Evolutionary conservation across 2,797 vertebrate genomes (phyloP).

Genomic region (Gallirallus australis): DNA sequence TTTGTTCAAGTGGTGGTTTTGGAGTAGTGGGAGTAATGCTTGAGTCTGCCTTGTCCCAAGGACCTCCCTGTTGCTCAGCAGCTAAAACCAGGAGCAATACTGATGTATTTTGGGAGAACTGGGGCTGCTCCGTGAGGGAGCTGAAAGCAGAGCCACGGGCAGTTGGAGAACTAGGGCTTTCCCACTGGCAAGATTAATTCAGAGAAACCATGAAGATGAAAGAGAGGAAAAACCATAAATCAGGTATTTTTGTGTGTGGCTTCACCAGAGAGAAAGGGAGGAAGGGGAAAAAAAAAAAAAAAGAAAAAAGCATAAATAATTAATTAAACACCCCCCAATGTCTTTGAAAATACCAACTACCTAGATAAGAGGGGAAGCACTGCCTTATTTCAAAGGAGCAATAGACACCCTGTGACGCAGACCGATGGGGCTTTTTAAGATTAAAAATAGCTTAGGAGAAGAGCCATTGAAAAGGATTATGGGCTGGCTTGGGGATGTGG

Average conservation of each 20-base stretch:
- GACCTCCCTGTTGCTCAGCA: neutral
- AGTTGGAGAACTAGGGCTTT: neutral
- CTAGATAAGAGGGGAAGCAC: conserved; percentile 7
- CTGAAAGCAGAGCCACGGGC: neutral
- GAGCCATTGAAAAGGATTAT: conserved; percentile 69
- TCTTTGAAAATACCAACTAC: conserved; percentile 56
- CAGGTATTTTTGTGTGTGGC: neutral
- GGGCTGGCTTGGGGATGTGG: conserved; percentile 43
- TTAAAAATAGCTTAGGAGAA: conserved; percentile 69
- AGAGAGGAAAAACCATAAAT: neutral
- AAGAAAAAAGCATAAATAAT: neutral
- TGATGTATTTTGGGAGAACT: fast-evolving
- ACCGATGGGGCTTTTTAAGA: conserved; percentile 51
- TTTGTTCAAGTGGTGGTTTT: fast-evolving
- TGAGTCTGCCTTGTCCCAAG: neutral
- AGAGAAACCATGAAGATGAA: neutral
- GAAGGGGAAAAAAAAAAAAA: neutral
- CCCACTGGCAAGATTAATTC: neutral
- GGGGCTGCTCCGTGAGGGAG: neutral
- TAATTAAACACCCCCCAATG: neutral
- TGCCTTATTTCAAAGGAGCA: conserved; percentile 46
- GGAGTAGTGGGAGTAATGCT: neutral
- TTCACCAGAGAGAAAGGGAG: neutral
- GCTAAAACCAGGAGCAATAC: neutral
- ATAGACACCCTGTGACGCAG: conserved; percentile 30